A percentile compares a stretch with the other conserved stretches of the same genome.
phyloP scores from a whole-genome alignment of 2,888 invertebrate genomes.

The Drosophila affinis region DNA sequence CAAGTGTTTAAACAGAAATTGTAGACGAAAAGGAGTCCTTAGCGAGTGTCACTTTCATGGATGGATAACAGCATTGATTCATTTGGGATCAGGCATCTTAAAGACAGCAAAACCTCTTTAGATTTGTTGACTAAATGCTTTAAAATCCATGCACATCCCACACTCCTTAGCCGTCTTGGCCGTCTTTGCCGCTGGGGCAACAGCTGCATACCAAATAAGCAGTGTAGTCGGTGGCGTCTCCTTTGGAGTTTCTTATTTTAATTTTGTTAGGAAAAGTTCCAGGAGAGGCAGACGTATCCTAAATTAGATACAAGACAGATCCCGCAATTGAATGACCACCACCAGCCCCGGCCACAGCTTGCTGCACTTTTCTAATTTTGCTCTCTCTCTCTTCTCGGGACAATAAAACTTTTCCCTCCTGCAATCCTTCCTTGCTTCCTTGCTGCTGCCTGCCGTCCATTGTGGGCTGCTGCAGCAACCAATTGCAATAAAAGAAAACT shows the following conservation, averaged over 20 bases:
- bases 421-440: background rate
- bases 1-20: slow-evolving; percentile 58
- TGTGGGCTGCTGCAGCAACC: slow-evolving; percentile 24
- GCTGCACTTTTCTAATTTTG: slow-evolving; percentile 61
- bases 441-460: background rate
- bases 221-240: background rate
- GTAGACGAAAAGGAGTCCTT: slow-evolving; percentile 11
- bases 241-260: slow-evolving; percentile 67
- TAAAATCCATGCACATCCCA: slow-evolving; percentile 13
- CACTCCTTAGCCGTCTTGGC: slow-evolving; percentile 16
- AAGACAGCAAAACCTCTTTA: background rate
- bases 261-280: slow-evolving; percentile 65
- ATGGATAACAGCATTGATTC: background rate
- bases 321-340: slow-evolving; percentile 58
- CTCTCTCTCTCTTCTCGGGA: slow-evolving; percentile 52
- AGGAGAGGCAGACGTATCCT: slow-evolving; percentile 46
- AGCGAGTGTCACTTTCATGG: no score
- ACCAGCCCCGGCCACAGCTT: slow-evolving; percentile 17
- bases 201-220: slow-evolving; percentile 51
- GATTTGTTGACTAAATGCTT: slow-evolving; percentile 14
- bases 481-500: slow-evolving; percentile 78
- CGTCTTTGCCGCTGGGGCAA: slow-evolving; percentile 8
- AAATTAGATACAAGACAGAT: slow-evolving; percentile 59
- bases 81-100: background rate
- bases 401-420: slow-evolving; percentile 70